Evolutionary conservation across 2,888 invertebrate genomes (phyloP).

Genomic region (Adineta ricciae): DNA sequence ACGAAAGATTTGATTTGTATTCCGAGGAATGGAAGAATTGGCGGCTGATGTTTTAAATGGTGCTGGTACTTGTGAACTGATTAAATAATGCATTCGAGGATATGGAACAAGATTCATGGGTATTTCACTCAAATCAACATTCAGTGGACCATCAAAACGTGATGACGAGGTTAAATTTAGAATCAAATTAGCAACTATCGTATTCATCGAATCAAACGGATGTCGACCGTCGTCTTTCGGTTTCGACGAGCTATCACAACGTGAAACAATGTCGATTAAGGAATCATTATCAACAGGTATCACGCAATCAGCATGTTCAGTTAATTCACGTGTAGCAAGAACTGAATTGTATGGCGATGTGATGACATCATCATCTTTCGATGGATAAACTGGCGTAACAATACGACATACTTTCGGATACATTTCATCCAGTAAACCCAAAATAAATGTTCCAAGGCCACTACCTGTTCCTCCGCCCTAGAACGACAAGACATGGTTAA

Average conservation of each 20-base stretch:
- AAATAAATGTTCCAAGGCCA: constrained; percentile 49
- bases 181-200: constrained; percentile 50
- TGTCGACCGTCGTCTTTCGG: constrained; percentile 39
- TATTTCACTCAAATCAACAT: constrained; percentile 52
- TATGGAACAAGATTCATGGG: constrained; percentile 52
- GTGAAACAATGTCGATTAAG: constrained; percentile 45
- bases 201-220: constrained; percentile 52
- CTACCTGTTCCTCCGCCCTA: constrained; percentile 46
- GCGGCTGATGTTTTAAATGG: neutral
- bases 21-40: neutral
- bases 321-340: constrained; percentile 49
- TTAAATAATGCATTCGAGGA: constrained; percentile 50
- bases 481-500: neutral
- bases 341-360: constrained; percentile 52
- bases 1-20: constrained; percentile 50
- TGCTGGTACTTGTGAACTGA: constrained; percentile 41
- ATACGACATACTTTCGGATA: constrained; percentile 51
- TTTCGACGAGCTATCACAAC: constrained; percentile 35
- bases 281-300: constrained; percentile 52
- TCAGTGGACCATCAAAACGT: constrained; percentile 50
- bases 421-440: constrained; percentile 48
- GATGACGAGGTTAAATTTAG: constrained; percentile 51
- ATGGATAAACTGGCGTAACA: constrained; percentile 52
- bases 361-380: constrained; percentile 51
- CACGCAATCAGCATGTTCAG: constrained; percentile 51